These are phyloP conservation scores for Acanthurus leucopareius DNA, from an alignment of 2,797 vertebrate species.

Conservation along the genomic window DNA sequence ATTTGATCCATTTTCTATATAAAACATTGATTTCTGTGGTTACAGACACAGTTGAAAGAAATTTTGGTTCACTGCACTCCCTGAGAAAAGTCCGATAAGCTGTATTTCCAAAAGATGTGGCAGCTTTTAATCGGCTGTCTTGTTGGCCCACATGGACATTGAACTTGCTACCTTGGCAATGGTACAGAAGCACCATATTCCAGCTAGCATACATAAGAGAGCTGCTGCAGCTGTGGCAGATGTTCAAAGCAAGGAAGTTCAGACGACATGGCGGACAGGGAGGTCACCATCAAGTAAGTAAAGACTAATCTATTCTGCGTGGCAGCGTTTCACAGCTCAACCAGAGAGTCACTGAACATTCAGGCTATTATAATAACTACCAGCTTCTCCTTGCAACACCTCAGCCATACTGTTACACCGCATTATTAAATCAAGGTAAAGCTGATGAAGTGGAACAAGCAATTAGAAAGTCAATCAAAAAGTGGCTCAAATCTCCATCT, in stretches of 20 bases:
- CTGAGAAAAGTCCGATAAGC: neutral
- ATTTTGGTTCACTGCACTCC: neutral
- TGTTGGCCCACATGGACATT: neutral
- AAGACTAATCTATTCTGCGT: constrained; percentile 9
- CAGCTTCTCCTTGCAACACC: constrained; percentile 40
- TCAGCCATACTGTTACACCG: constrained; percentile 41
- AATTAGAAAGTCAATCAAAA: constrained; percentile 70
- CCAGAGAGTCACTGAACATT: constrained; percentile 1
- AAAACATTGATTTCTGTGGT: neutral
- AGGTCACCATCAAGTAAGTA: constrained; percentile 3
- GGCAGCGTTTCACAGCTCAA: constrained; percentile 17
- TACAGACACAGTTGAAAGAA: neutral
- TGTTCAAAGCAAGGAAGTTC: constrained; percentile 2
- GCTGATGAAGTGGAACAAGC: constrained; percentile 67
- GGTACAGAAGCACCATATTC: constrained; percentile 37
- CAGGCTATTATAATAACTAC: constrained; percentile 4
- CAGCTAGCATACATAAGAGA: constrained; percentile 25
- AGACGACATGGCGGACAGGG: constrained; percentile 14
- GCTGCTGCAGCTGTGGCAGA: constrained; percentile 21
- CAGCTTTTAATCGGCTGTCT: constrained; percentile 15
- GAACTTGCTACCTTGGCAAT: constrained; percentile 36
- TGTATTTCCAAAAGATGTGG: neutral
- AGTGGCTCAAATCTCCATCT: constrained; percentile 51
- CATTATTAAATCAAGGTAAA: constrained; percentile 62
- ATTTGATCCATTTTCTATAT: neutral